A percentile compares a stretch with the other conserved stretches of the same genome.
Evolutionary conservation across 1,140 invertebrate genomes (phyloP).

Genomic region (Tetramorium simillimum): DNA sequence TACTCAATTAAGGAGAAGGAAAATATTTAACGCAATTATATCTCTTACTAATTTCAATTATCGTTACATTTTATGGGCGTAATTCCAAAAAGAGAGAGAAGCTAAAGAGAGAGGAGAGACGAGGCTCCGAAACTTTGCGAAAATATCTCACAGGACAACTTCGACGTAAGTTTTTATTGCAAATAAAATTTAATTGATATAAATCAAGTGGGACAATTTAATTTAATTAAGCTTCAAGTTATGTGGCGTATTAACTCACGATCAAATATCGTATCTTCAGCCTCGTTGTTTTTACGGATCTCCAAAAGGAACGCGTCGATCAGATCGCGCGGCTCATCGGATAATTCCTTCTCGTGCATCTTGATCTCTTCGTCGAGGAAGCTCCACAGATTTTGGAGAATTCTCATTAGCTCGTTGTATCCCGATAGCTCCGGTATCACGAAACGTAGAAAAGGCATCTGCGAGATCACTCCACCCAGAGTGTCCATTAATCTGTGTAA

Average conservation of each 20-base stretch:
- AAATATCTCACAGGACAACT: not conserved
- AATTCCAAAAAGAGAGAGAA: not conserved
- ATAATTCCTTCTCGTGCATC: conserved; percentile 86
- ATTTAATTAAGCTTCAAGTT: not conserved
- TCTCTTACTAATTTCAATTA: not conserved
- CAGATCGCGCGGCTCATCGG: conserved; percentile 87
- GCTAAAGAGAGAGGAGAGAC: not conserved
- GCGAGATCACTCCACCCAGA: conserved; percentile 89
- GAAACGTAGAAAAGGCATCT: conserved; percentile 88
- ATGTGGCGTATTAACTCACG: conserved; percentile 68
- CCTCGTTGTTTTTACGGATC: conserved; percentile 73
- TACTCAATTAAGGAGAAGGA: not conserved
- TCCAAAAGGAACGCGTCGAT: conserved; percentile 90
- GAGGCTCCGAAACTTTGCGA: not conserved
- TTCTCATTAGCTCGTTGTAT: conserved; percentile 85
- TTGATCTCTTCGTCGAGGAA: conserved; percentile 84
- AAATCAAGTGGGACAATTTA: not conserved
- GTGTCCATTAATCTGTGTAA: conserved; percentile 86
- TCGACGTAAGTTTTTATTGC: not conserved
- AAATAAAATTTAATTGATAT: not conserved
- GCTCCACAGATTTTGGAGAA: conserved; percentile 81
- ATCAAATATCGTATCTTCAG: conserved; percentile 72
- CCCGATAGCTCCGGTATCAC: conserved; percentile 87
- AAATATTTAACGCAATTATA: not conserved
- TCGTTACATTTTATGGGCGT: not conserved